phyloP scores from a whole-genome alignment of 1,140 invertebrate species.

The Amphibalanus amphitrite region DNA sequence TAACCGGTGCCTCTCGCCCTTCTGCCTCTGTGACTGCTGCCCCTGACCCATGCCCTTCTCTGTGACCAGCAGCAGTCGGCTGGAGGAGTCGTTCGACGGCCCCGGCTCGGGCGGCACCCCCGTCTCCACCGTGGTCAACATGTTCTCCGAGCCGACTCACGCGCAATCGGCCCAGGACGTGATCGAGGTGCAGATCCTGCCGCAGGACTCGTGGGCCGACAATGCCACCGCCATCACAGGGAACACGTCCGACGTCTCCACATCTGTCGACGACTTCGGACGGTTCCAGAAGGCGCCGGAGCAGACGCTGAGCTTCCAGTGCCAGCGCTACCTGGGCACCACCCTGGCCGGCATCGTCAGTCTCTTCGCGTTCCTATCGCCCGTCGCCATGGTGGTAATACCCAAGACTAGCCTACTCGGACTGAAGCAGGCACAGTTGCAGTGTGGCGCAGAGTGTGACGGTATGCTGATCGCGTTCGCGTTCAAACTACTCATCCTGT shows the following conservation, averaged over 20 bases:
- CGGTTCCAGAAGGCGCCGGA: neutral
- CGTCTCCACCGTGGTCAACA: constrained; percentile 1
- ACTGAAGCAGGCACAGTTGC: neutral
- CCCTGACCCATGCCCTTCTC: neutral
- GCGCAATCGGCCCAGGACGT: constrained; percentile 31
- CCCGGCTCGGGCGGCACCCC: too few species aligned
- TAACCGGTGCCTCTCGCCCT: too few species aligned
- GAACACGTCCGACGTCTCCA: constrained; percentile 88
- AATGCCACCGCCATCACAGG: constrained; percentile 93
- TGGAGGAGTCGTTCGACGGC: neutral
- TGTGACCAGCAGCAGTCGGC: neutral
- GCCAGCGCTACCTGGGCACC: neutral
- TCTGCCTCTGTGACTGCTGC: too few species aligned
- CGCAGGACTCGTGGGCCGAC: constrained; percentile 69
- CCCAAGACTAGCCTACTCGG: neutral
- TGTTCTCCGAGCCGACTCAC: neutral
- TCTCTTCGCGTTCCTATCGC: neutral
- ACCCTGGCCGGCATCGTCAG: neutral
- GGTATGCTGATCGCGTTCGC: constrained; percentile 76
- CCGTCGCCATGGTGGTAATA: neutral
- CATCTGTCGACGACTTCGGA: constrained; percentile 51
- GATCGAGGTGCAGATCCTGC: constrained; percentile 80
- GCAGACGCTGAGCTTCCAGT: neutral
- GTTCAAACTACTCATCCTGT: constrained; percentile 76
- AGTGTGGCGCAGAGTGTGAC: constrained; percentile 55